A percentile compares a stretch with the other conserved stretches of the same genome.
These are phyloP conservation scores for Xiphorhynchus erythropygius DNA, from an alignment of 2,797 vertebrate genomes.

Conservation along the genomic window DNA sequence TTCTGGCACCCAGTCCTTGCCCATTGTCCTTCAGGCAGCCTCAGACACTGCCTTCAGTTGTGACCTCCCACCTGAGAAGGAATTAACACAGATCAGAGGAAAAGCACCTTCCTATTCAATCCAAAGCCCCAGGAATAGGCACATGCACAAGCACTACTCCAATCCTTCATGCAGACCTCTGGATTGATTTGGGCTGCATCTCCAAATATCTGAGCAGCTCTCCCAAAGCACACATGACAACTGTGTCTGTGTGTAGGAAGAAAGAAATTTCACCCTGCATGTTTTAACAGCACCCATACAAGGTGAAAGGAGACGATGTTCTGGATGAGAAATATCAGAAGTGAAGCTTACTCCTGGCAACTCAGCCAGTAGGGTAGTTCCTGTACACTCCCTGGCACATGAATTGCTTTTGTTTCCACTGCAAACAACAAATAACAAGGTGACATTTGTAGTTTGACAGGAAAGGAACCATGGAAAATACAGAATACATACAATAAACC, in stretches of 20 bases:
- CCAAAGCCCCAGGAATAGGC: neutral
- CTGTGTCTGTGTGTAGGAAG: neutral
- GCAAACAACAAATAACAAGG: neutral
- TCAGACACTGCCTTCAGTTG: neutral
- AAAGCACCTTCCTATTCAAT: neutral
- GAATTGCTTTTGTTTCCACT: neutral
- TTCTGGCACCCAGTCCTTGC: neutral
- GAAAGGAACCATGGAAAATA: neutral
- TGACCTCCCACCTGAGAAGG: neutral
- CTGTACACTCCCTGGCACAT: neutral
- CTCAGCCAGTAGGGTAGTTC: neutral
- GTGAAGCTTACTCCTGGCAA: neutral
- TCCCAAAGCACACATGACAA: neutral
- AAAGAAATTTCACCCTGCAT: slow-evolving; percentile 41
- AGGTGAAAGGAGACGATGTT: neutral
- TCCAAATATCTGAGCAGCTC: neutral
- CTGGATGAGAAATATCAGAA: neutral
- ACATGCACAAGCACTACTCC: neutral
- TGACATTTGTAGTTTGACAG: neutral
- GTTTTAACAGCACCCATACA: neutral
- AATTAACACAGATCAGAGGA: neutral
- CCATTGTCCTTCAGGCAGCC: neutral
- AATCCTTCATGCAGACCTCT: neutral
- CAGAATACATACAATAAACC: neutral
- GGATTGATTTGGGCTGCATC: neutral